Conservation (phyloP, 2,888 invertebrate species). For the Polyommatus iphigenia region DNA sequence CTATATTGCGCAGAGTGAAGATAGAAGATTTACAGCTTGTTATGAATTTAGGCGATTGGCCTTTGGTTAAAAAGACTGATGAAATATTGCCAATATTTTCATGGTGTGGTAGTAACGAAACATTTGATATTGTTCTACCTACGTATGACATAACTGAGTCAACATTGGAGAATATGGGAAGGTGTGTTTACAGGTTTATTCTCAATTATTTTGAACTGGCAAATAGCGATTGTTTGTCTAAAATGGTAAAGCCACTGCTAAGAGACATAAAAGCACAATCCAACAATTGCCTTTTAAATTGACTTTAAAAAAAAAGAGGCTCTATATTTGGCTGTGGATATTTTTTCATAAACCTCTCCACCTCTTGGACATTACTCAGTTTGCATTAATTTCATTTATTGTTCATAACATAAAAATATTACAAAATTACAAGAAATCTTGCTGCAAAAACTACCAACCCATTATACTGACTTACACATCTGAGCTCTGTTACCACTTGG, state of each 20-base stretch:
- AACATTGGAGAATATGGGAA: slow-evolving; percentile 94
- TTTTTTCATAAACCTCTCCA: too few species aligned
- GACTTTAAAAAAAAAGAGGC: too few species aligned
- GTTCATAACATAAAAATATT: too few species aligned
- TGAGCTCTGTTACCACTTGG: too few species aligned
- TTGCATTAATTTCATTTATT: too few species aligned
- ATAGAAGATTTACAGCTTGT: slow-evolving; percentile 95
- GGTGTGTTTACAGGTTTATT: slow-evolving; percentile 72
- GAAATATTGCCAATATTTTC: slow-evolving; percentile 91
- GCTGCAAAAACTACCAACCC: too few species aligned
- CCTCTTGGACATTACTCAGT: too few species aligned
- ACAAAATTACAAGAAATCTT: too few species aligned
- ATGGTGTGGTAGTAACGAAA: slow-evolving; percentile 95
- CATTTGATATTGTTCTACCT: slow-evolving; percentile 94
- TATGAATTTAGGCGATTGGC: slow-evolving; percentile 98
- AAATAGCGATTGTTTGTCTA: not conserved
- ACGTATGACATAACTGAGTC: slow-evolving; percentile 97
- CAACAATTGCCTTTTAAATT: too few species aligned
- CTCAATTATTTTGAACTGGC: not conserved
- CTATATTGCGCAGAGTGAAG: slow-evolving; percentile 87
- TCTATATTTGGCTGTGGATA: too few species aligned
- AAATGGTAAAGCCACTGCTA: not conserved
- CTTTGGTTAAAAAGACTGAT: slow-evolving; percentile 82
- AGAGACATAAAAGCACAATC: too few species aligned
- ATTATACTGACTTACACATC: too few species aligned